Evolutionary conservation across 1,140 invertebrate genomes (phyloP), one percentile per base, ranked within the genome.

Genomic region (Triops longicaudatus): DNA sequence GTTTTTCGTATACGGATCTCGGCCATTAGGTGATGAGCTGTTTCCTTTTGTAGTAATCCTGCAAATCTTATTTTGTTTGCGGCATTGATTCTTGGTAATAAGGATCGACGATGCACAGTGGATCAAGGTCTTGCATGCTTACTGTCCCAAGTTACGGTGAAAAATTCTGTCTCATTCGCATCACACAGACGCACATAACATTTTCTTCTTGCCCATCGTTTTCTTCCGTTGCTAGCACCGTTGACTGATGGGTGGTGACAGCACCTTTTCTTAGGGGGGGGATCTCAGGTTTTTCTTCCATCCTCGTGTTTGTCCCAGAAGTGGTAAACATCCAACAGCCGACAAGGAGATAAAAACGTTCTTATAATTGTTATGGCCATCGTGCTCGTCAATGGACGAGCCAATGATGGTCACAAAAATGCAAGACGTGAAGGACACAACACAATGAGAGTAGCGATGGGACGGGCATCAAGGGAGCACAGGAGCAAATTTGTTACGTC

Each of bases 401-500:
- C 31, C 50, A 63, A 22, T 63, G 50, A 63, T 63, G 50, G 50
- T 63, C 50, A 63, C 50, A 63, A 63, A 37, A 63, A 63, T 63
- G 50, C 50, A 63, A 63, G 50, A 63, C 50, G 50, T 63, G 14
- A 63, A 63, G 50, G 50, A 63, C 50, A 63, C 50, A 37, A 37
- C 31, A 63, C 22, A 63, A 63, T 63, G 50, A 9, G 50, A 63
- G 50, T 22, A 63, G 50, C 50, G 50, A 63, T 63, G 50, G 50
- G 50, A 63, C 50, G 50, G 50, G 50, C 50, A 63, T 63, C 50
- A 63, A 63, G 50, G 50, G 50, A 63, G 50, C 50, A 63, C 50
- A 63, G 50, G 50, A 63, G 50, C 50, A 63, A 63, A 63, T 63
- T 63, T 63, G 50, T 63, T 63, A 63, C 50, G 50, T 63, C 50